phyloP scores from a whole-genome alignment of 2,888 invertebrate genomes.

The Hymenopus coronatus region DNA sequence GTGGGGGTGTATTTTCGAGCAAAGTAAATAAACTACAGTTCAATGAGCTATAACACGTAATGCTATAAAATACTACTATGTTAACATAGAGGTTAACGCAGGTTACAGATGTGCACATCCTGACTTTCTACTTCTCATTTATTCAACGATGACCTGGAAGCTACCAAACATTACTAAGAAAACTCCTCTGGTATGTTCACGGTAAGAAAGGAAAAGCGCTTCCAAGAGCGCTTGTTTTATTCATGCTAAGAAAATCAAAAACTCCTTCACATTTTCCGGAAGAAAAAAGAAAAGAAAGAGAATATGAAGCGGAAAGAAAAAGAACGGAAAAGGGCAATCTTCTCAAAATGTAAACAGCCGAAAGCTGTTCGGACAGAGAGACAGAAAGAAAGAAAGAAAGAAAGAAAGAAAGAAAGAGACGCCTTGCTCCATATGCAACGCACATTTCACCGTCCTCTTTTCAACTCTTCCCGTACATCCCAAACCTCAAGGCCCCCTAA shows the following conservation, averaged over 20 bases:
- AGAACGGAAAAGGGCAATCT: neutral
- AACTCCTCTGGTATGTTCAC: neutral
- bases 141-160: too few relatives aligned
- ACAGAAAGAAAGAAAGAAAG: too few relatives aligned
- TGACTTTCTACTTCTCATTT: too few relatives aligned
- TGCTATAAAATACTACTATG: too few relatives aligned
- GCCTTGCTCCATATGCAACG: slow-evolving; percentile 19
- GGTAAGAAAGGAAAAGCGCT: neutral
- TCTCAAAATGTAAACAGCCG: neutral
- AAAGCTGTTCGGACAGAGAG: neutral
- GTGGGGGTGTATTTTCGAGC: too few relatives aligned
- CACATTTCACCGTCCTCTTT: slow-evolving; percentile 15
- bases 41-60: too few relatives aligned
- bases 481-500: neutral
- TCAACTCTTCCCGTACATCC: neutral
- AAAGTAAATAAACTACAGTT: too few relatives aligned
- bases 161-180: neutral
- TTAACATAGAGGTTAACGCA: too few relatives aligned
- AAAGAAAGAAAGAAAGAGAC: neutral
- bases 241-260: neutral
- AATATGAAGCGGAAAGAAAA: neutral
- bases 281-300: neutral
- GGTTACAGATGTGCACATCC: too few relatives aligned
- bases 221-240: neutral
- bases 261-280: neutral